A percentile compares a stretch with the other conserved stretches of the same genome.
These are phyloP conservation scores for Riparia riparia DNA, from an alignment of 2,113 vertebrate genomes.

Conservation along the genomic window DNA sequence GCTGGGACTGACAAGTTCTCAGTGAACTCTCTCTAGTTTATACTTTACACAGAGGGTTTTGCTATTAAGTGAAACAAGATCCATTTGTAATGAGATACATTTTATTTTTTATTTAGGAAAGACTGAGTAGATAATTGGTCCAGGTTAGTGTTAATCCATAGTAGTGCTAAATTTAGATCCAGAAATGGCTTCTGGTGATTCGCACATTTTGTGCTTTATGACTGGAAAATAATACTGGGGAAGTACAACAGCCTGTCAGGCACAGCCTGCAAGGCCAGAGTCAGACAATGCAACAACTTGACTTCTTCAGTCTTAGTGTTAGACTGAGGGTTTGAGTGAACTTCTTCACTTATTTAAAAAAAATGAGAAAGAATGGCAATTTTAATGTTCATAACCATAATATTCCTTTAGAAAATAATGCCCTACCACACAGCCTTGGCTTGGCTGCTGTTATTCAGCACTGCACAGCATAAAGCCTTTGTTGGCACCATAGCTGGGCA, in stretches of 20 bases:
- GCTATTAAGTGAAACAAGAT: background rate
- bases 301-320: background rate
- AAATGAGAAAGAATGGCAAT: background rate
- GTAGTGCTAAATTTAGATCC: background rate
- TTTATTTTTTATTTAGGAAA: conserved; percentile 9
- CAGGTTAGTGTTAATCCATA: background rate
- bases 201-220: background rate
- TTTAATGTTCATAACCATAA: background rate
- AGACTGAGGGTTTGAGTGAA: background rate
- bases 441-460: background rate
- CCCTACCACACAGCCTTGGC: too few relatives aligned
- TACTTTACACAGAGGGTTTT: background rate
- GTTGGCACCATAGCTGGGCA: background rate
- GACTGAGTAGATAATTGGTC: background rate
- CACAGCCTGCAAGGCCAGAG: background rate
- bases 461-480: background rate
- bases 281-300: background rate
- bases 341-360: background rate
- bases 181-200: background rate
- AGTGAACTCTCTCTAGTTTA: background rate
- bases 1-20: background rate
- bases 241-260: background rate
- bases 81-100: background rate
- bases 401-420: background rate
- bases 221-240: background rate